Percentiles rank a stretch among this genome's conserved stretches.
Evolutionary conservation across 2,113 vertebrate species (phyloP).

Genomic region (Circaetus gallicus): DNA sequence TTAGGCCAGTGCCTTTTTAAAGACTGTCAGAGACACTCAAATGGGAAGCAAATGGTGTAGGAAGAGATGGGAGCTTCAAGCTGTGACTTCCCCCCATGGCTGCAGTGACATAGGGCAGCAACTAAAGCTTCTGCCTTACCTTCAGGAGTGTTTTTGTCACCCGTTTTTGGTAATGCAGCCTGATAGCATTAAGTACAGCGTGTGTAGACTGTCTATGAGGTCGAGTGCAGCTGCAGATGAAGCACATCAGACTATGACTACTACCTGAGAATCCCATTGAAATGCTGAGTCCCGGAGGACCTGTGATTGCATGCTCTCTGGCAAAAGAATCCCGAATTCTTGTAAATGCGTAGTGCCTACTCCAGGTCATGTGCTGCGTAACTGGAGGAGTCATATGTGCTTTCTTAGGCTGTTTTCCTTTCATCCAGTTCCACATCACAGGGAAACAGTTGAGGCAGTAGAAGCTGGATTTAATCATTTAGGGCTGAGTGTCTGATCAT

Average conservation of each 20-base stretch:
- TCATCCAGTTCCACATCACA: background rate
- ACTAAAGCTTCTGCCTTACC: background rate
- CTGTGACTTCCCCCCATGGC: background rate
- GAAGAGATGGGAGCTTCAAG: background rate
- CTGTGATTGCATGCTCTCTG: slow-evolving; percentile 36
- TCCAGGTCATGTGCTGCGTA: background rate
- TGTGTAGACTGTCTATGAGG: background rate
- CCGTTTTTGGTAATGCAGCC: background rate
- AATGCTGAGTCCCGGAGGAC: background rate
- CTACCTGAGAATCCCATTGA: slow-evolving; percentile 6
- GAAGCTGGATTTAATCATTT: background rate
- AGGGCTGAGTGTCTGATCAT: background rate
- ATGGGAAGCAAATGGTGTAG: background rate
- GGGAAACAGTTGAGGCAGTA: background rate
- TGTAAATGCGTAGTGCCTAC: background rate
- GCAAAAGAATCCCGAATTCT: background rate
- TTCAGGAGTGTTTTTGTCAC: background rate
- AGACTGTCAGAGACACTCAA: background rate
- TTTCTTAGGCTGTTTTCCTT: slow-evolving; percentile 3
- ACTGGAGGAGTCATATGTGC: background rate
- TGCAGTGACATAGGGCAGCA: background rate
- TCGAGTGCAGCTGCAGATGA: slow-evolving; percentile 19
- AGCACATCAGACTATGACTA: background rate
- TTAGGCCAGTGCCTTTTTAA: background rate
- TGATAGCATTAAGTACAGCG: background rate